Evolutionary conservation across 2,113 vertebrate genomes (phyloP).

Genomic region (Hystrix brachyura): DNA sequence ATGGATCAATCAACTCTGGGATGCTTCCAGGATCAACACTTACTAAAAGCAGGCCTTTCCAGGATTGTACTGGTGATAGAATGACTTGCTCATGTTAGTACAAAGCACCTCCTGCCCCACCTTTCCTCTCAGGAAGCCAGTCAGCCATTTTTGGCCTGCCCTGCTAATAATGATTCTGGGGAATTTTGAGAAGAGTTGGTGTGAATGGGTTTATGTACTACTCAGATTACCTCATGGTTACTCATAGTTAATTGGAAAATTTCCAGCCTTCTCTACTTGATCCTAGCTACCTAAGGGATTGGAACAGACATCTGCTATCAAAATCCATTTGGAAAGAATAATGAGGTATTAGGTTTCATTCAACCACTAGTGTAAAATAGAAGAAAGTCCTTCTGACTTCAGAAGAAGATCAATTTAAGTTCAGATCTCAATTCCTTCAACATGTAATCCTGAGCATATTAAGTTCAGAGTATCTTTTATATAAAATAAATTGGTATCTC

Average conservation of each 20-base stretch:
- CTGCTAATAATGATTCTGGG: slow-evolving; percentile 60
- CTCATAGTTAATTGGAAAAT: slow-evolving; percentile 67
- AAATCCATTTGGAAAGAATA: slow-evolving; percentile 63
- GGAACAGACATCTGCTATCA: slow-evolving; percentile 63
- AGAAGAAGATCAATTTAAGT: slow-evolving; percentile 7
- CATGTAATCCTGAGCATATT: neutral
- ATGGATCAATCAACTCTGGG: neutral
- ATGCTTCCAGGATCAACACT: neutral
- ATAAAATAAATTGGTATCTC: neutral
- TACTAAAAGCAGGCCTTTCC: neutral
- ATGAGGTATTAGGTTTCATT: slow-evolving; percentile 52
- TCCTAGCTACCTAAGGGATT: slow-evolving; percentile 64
- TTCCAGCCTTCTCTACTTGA: slow-evolving; percentile 66
- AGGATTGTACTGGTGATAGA: neutral
- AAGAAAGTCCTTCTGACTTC: slow-evolving; percentile 35
- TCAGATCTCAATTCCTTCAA: neutral
- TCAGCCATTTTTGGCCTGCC: neutral
- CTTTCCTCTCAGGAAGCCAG: slow-evolving; percentile 27
- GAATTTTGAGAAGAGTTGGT: slow-evolving; percentile 67
- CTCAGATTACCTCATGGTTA: slow-evolving; percentile 72
- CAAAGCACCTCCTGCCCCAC: neutral
- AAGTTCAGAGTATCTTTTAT: neutral
- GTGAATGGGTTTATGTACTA: slow-evolving; percentile 79
- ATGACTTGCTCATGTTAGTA: neutral
- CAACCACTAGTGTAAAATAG: slow-evolving; percentile 16